Evolutionary conservation across 2,797 vertebrate genomes (phyloP), one percentile per base, ranked within the genome.

Genomic region (Sciaenops ocellatus): DNA sequence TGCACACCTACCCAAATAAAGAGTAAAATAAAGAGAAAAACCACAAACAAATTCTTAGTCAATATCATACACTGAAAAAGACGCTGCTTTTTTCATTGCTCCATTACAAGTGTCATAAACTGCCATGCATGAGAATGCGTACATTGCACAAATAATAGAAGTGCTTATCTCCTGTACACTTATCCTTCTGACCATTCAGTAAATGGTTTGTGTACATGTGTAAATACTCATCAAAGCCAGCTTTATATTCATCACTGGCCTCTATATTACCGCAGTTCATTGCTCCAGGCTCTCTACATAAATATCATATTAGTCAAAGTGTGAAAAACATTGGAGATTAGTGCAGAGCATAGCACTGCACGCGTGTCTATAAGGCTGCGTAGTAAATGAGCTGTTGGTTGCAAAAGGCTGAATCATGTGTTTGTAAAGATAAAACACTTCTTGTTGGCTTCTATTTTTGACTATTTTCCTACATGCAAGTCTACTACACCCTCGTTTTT

Each of bases 211-310:
- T 65, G 57, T 22, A 34, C 20, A n/a, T 54, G 47, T 55, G 50
- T 44, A 41, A 65, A 69, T 12, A 68, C 44, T 74, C 55, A 71
- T 41, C 41, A 68, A 52, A 75, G 51, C 30, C 41, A 56, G 57
- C 47, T 52, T 62, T 67, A 64, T 73, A 74, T 79, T 84, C 61
- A 83, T 84, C 66, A 82, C 48, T 80, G 64, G 56, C 44, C 34
- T 79, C 50, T 50, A 50, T 69, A 54, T 79, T 69, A 72, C 44
- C 5, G 6, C 47, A 57, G 47, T 18, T 76, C 50, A 63, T 62
- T 60, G 65, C 66, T 77, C 44, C 17, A 68, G 73, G 72, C 69
- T 42, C 15, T 63, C 20, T 4, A n/a, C 48, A 52, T 75, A 64
- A 85, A 82, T 74, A 68, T 41, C 69, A 41, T 9, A 63, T 68